Conservation (phyloP, 2,113 vertebrate genomes). For the Athene noctua region DNA sequence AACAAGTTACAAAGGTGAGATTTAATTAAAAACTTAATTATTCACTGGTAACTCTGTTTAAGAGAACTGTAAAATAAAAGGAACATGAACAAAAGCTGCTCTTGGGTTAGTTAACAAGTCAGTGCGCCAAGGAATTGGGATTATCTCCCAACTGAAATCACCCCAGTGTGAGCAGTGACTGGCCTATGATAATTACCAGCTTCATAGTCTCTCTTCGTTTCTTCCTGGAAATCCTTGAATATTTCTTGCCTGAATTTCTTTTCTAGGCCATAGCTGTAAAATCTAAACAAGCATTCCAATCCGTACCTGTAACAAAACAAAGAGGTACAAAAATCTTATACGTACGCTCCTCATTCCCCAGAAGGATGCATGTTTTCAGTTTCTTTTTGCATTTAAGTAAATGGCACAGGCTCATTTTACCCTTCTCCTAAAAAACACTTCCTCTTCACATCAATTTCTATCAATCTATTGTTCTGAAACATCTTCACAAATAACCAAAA, state of each 20-base stretch:
- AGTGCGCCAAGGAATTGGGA: neutral
- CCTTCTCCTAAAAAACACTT: neutral
- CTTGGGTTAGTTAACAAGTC: neutral
- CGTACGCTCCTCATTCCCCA: neutral
- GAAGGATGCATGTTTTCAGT: neutral
- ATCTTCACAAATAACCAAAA: neutral
- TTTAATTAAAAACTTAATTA: neutral
- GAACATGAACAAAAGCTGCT: neutral
- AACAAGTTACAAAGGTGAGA: neutral
- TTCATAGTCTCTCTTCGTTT: constrained; percentile 93
- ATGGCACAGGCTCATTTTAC: neutral
- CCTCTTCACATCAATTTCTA: neutral
- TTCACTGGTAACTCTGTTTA: neutral
- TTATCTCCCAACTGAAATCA: neutral
- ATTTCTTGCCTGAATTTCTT: constrained; percentile 92
- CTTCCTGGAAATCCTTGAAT: constrained; percentile 95
- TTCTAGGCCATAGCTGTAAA: constrained; percentile 97
- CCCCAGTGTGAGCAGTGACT: neutral
- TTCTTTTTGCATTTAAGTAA: neutral
- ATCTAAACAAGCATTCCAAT: constrained; percentile 96
- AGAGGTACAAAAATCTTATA: neutral
- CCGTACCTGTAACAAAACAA: constrained; percentile 83
- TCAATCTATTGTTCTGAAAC: neutral
- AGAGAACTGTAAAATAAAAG: neutral
- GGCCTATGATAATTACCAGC: constrained; percentile 79